These are phyloP conservation scores for Cryptocephalus moraei DNA, from an alignment of 2,888 invertebrate species.

Conservation along the genomic window DNA sequence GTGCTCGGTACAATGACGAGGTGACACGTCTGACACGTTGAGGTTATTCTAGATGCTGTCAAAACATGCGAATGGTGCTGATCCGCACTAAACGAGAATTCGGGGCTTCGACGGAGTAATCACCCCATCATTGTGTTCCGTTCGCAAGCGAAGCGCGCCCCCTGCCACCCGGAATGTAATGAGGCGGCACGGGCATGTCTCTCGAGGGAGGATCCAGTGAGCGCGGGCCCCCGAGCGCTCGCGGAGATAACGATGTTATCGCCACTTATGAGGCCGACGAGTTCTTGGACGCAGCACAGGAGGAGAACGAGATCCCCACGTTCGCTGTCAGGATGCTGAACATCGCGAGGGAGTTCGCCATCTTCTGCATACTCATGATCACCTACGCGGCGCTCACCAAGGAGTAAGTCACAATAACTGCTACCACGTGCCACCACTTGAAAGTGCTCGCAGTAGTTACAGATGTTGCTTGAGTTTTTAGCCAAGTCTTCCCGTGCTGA, in stretches of 20 bases:
- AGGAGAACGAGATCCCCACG: conserved; percentile 9
- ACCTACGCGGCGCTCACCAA: conserved; percentile 63
- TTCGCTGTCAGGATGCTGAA: conserved; percentile 43
- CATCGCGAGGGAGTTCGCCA: conserved; percentile 48
- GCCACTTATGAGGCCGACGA: too few relatives aligned
- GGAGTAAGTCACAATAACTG: conserved; percentile 45
- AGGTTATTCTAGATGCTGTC: too few relatives aligned
- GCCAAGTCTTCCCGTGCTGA: too few relatives aligned
- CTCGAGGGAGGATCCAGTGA: conserved; percentile 15
- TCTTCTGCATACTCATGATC: conserved; percentile 44
- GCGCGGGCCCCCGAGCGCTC: conserved; percentile 12
- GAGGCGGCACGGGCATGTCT: conserved; percentile 20
- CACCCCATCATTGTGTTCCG: too few relatives aligned
- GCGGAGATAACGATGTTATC: conserved; percentile 16
- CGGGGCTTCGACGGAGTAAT: too few relatives aligned
- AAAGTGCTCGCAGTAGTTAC: too few relatives aligned
- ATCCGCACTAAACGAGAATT: too few relatives aligned
- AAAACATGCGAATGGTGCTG: too few relatives aligned
- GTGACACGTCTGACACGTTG: too few relatives aligned
- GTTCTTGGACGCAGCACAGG: neutral
- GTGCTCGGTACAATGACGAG: too few relatives aligned
- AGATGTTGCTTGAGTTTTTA: too few relatives aligned
- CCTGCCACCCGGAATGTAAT: conserved; percentile 8
- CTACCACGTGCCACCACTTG: neutral
- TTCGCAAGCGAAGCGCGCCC: too few relatives aligned